Evolutionary conservation across 1,140 invertebrate genomes (phyloP).

Genomic region (Drosophila carrolli): DNA sequence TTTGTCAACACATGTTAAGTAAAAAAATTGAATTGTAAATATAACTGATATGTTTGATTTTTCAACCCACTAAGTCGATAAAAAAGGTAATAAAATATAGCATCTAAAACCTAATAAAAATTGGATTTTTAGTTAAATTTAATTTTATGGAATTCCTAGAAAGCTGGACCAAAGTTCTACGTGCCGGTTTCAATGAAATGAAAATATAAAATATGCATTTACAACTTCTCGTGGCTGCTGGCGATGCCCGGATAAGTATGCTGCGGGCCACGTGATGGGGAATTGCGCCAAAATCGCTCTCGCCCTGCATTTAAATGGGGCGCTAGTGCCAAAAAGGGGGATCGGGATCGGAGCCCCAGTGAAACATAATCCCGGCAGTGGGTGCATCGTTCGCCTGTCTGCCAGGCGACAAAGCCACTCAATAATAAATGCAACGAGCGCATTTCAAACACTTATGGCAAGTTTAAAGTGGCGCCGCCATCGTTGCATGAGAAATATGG

Average conservation of each 20-base stretch:
- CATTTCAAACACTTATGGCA: constrained; percentile 78
- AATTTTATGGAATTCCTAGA: constrained; percentile 39
- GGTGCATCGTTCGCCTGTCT: constrained; percentile 60
- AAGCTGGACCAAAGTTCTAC: constrained; percentile 36
- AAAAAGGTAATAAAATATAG: not conserved
- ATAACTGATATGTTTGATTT: no score
- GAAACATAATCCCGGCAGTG: constrained; percentile 32
- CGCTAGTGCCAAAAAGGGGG: not conserved
- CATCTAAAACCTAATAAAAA: constrained; percentile 59
- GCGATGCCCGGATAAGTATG: constrained; percentile 70
- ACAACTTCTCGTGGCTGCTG: constrained; percentile 48
- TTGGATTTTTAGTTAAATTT: constrained; percentile 48
- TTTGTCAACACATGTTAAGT: no score
- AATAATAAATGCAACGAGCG: constrained; percentile 82
- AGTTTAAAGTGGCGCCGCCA: constrained; percentile 64
- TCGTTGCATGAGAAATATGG: constrained; percentile 29
- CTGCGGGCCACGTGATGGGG: constrained; percentile 67
- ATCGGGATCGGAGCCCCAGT: not conserved
- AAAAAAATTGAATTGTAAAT: no score
- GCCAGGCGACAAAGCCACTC: constrained; percentile 61
- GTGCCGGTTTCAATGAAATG: constrained; percentile 79
- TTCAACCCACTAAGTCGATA: not conserved
- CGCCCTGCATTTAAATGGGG: constrained; percentile 67
- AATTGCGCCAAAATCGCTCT: constrained; percentile 64
- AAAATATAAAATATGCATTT: constrained; percentile 82